Base-by-base conservation (phyloP, 2,113 vertebrate genomes). In the Pelvicachromis taeniatus region DNA sequence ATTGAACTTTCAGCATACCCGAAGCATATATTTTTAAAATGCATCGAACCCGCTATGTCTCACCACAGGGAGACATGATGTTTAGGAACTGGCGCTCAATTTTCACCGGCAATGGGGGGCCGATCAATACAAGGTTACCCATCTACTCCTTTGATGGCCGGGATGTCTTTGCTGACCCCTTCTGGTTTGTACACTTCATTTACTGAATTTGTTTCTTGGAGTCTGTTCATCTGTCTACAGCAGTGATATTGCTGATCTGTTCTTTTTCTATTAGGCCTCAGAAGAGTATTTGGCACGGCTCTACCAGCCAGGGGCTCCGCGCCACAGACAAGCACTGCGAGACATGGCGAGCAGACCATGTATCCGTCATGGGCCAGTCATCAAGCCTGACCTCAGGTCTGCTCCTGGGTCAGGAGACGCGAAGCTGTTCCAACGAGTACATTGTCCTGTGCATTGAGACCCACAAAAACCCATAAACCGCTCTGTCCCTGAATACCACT, bases 71-170 rank as follows among this genome's bases (percentile, higher is more conserved):
- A 65, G 97, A 99, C 87, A 93, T 96, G 13, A 96, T 99, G 91
- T 99, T 99, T 90, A 93, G 88, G 85, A 99, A 96, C 89, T 99
- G 98, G 98, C 95, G 96, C 38, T 96, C 96, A 1, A 95, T 99
- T 77, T 99, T 99, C 94, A 96, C 88, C 31, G 97, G 97, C 0
- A 95, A 97, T 6, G 96, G 96, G 9, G 96, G 80, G 0, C 33
- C 95, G 3, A 95, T 99, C 86, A 95, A 96, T 19, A 17, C 88
- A 63, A 94, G 96, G 1, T 86, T 97, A 93, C 98, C 99, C 6
- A 97, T 99, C 92, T 99, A 98, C 86, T 99, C 99, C 52, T 99
- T 99, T 75, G 97, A 99, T n/a, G 98, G 97, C 8, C 97, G 97
- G 56, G 96, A 99, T 0, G 85, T 99, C 65, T 96, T 99, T 95